phyloP scores from a whole-genome alignment of 2,888 invertebrate species.

The Morpho deidamia region DNA sequence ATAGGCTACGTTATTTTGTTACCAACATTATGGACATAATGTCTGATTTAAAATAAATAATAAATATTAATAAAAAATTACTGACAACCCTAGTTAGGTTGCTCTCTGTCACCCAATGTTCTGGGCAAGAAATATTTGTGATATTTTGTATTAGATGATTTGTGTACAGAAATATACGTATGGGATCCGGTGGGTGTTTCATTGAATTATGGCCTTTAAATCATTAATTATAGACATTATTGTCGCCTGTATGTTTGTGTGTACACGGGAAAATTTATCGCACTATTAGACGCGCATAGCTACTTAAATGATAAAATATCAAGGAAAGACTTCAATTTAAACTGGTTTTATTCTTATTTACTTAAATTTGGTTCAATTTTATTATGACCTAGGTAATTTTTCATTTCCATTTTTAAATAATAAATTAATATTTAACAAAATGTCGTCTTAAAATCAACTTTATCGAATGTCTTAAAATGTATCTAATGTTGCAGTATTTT shows the following conservation, averaged over 20 bases:
- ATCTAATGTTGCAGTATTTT: too few species aligned
- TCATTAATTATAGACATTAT: conserved; percentile 7
- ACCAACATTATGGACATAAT: too few species aligned
- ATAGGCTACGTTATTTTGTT: too few species aligned
- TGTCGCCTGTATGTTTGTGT: conserved; percentile 18
- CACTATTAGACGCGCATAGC: conserved; percentile 30
- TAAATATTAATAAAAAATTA: too few species aligned
- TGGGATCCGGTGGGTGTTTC: conserved; percentile 11
- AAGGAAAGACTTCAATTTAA: neutral
- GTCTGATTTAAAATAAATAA: too few species aligned
- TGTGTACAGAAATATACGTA: conserved; percentile 56
- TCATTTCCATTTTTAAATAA: too few species aligned
- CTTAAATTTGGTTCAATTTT: too few species aligned
- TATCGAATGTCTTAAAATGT: too few species aligned
- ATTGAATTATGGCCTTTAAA: conserved; percentile 18
- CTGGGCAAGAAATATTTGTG: conserved; percentile 73
- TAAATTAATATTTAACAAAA: too few species aligned
- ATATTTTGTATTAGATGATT: conserved; percentile 74
- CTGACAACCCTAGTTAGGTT: conserved; percentile 1
- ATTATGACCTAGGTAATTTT: too few species aligned
- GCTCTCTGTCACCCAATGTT: conserved; percentile 61
- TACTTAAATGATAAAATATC: conserved; percentile 14
- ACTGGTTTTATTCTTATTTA: too few species aligned
- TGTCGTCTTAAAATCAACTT: too few species aligned
- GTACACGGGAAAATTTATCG: conserved; percentile 50